Evolutionary conservation across 2,888 invertebrate genomes (phyloP).

Genomic region (Cephalotes varians): DNA sequence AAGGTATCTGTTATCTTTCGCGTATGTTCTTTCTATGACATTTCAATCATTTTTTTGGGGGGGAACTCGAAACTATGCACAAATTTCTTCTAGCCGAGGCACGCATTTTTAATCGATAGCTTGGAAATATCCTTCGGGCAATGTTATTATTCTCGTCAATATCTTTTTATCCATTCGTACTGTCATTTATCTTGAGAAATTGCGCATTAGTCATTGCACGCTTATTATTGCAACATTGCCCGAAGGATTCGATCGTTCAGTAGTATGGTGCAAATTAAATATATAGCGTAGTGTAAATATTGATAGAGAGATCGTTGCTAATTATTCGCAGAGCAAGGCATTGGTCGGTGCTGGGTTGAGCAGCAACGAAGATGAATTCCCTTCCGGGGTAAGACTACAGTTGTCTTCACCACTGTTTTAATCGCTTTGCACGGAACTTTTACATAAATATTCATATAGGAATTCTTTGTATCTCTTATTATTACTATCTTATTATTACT

Average conservation of each 20-base stretch:
- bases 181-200: slow-evolving; percentile 16
- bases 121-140: slow-evolving; percentile 30
- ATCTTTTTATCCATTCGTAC: background rate
- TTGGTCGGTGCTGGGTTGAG: slow-evolving; percentile 76
- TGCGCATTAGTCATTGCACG: background rate
- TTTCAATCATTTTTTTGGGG: slow-evolving; percentile 3
- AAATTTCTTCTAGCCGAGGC: slow-evolving; percentile 24
- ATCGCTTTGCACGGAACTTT: slow-evolving; percentile 39
- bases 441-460: slow-evolving; percentile 23
- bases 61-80: slow-evolving; percentile 30
- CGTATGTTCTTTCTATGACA: background rate
- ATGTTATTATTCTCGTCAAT: background rate
- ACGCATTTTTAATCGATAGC: slow-evolving; percentile 45
- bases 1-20: slow-evolving; percentile 7
- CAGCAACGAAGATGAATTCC: slow-evolving; percentile 81
- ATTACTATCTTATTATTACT: too few species aligned
- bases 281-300: slow-evolving; percentile 56
- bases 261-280: slow-evolving; percentile 60
- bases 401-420: slow-evolving; percentile 46
- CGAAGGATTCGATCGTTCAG: slow-evolving; percentile 19
- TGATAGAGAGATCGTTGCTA: slow-evolving; percentile 68
- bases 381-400: slow-evolving; percentile 80
- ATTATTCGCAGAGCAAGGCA: slow-evolving; percentile 79
- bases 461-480: background rate
- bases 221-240: slow-evolving; percentile 26